phyloP scores from a whole-genome alignment of 1,140 invertebrate genomes.

The Drosophila guanche region DNA sequence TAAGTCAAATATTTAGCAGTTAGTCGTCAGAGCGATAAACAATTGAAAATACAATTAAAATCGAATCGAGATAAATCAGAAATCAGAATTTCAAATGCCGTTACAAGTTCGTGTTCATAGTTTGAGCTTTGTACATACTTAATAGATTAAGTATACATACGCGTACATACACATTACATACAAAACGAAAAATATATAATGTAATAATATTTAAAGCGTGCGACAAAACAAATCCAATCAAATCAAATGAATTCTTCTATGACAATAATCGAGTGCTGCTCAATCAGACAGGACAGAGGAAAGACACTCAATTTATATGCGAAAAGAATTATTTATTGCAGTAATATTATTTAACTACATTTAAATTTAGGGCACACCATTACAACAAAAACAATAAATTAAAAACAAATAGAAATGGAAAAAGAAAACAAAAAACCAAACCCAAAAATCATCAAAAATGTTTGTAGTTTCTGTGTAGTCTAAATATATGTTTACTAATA shows the following conservation, averaged over 20 bases:
- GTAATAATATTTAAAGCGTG: conserved; percentile 53
- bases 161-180: conserved; percentile 5
- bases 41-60: conserved; percentile 17
- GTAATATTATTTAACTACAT: conserved; percentile 21
- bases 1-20: conserved; percentile 17
- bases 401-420: conserved; percentile 10
- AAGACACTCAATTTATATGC: conserved; percentile 50
- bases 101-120: conserved; percentile 74
- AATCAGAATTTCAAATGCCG: conserved; percentile 60
- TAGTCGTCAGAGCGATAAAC: conserved; percentile 12
- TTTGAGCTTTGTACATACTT: conserved; percentile 81
- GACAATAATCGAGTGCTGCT: conserved; percentile 35
- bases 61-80: conserved; percentile 8
- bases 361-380: conserved; percentile 24
- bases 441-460: conserved; percentile 37
- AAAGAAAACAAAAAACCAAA: conserved; percentile 2
- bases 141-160: conserved; percentile 76
- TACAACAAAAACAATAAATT: conserved; percentile 2
- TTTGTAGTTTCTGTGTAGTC: conserved; percentile 68
- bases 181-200: conserved; percentile 32
- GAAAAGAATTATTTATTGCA: conserved; percentile 43
- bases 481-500: conserved; percentile 70
- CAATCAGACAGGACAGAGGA: conserved; percentile 17
- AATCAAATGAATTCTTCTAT: conserved; percentile 44
- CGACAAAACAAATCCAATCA: conserved; percentile 31